These are phyloP conservation scores for Apis florea DNA, from an alignment of 1,140 invertebrate genomes.

Conservation along the genomic window DNA sequence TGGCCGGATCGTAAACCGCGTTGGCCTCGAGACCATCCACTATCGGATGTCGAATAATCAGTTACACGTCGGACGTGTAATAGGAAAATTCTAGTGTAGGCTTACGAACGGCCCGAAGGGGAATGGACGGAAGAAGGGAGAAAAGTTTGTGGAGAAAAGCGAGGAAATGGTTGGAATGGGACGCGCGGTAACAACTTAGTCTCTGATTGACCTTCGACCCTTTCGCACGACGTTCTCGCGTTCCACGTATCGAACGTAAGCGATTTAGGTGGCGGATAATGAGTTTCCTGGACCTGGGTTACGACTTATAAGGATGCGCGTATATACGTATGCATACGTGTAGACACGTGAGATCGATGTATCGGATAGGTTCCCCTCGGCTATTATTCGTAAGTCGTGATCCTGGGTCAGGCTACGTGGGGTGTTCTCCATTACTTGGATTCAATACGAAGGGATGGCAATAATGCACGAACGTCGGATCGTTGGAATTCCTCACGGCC, in stretches of 20 bases:
- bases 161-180: not conserved
- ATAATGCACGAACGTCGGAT: conserved; percentile 32
- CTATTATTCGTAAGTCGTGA: conserved; percentile 66
- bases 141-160: not conserved
- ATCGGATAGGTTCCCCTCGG: conserved; percentile 47
- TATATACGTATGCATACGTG: not conserved
- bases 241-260: conserved; percentile 48
- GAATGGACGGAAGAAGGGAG: not conserved
- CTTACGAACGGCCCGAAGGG: not conserved
- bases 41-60: not conserved
- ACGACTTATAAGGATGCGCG: conserved; percentile 61
- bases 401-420: conserved; percentile 54
- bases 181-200: conserved; percentile 44
- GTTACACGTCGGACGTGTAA: not conserved
- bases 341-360: conserved; percentile 56
- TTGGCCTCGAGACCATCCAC: not conserved
- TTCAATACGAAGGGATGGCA: conserved; percentile 54
- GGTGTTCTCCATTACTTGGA: conserved; percentile 47
- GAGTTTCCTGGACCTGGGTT: conserved; percentile 53
- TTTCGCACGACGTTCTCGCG: conserved; percentile 38
- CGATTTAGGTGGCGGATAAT: conserved; percentile 58
- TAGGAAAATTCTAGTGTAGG: conserved; percentile 16
- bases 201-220: conserved; percentile 50
- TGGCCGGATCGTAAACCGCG: no score
- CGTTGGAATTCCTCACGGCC: conserved; percentile 6